Evolutionary conservation across 2,113 vertebrate species (phyloP).

Genomic region (Orthonyx spaldingii): DNA sequence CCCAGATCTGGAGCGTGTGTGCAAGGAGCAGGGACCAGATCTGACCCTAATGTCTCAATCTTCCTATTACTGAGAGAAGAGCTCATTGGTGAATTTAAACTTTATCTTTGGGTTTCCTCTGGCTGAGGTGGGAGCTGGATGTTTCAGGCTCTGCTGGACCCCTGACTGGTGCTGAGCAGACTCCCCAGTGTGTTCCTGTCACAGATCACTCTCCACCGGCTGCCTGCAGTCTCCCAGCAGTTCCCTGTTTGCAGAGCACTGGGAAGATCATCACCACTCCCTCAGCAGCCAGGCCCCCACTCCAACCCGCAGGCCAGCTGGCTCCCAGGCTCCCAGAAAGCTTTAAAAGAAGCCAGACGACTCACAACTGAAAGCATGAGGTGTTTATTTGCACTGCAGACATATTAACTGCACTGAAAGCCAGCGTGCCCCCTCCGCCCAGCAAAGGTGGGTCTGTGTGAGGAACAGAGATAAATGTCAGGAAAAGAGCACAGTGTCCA

Average conservation of each 20-base stretch:
- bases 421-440: rapidly evolving
- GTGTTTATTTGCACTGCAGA: constrained; percentile 29
- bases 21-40: background rate
- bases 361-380: background rate
- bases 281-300: background rate
- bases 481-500: rapidly evolving
- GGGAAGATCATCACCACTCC: background rate
- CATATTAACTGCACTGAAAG: background rate
- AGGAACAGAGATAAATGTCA: background rate
- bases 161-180: background rate
- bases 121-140: background rate
- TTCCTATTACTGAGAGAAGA: background rate
- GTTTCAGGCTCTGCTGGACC: background rate
- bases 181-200: background rate
- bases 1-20: background rate
- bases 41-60: background rate
- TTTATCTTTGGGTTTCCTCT: background rate
- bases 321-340: background rate
- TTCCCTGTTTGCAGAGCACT: background rate
- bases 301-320: background rate
- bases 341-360: background rate
- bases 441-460: background rate
- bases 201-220: background rate
- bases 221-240: background rate
- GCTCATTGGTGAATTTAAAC: background rate